Percentiles rank a stretch among this genome's conserved stretches.
Evolutionary conservation across 2,797 vertebrate genomes (phyloP).

Genomic region (Melanotaenia parkinsoni): DNA sequence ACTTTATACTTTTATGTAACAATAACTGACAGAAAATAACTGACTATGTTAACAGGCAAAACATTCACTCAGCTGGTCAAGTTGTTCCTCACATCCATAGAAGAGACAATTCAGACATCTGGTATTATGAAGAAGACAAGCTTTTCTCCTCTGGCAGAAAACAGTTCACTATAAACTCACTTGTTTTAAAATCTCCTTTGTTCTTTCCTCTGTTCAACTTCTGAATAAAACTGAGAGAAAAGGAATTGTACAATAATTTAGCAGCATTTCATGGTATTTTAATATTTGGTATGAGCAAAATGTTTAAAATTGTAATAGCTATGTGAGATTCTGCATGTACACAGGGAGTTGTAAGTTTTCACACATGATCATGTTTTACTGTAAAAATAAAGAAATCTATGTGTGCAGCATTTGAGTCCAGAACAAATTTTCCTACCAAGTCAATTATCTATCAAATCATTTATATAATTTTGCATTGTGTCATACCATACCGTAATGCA

Average conservation of each 20-base stretch:
- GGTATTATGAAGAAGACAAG: not conserved
- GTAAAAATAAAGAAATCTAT: no score
- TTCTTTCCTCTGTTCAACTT: not conserved
- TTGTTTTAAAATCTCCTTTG: not conserved
- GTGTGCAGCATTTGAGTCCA: no score
- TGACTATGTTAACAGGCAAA: not conserved
- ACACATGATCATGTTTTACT: no score
- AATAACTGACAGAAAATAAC: not conserved
- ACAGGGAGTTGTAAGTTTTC: no score
- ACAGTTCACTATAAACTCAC: not conserved
- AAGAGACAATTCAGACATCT: not conserved
- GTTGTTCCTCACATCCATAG: not conserved
- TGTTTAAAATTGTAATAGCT: not conserved
- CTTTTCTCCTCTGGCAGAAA: not conserved
- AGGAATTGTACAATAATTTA: not conserved
- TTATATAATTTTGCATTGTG: no score
- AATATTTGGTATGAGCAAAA: not conserved
- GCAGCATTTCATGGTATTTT: not conserved
- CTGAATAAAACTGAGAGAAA: not conserved
- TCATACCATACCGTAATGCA: no score
- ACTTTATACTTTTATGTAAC: not conserved
- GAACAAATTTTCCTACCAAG: no score
- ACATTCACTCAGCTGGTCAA: not conserved
- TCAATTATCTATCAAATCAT: no score
- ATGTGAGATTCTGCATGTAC: not conserved